Percentiles rank a stretch among this genome's conserved stretches.
Evolutionary conservation across 2,797 vertebrate genomes (phyloP).

Genomic region (Arctocebus calabarensis): DNA sequence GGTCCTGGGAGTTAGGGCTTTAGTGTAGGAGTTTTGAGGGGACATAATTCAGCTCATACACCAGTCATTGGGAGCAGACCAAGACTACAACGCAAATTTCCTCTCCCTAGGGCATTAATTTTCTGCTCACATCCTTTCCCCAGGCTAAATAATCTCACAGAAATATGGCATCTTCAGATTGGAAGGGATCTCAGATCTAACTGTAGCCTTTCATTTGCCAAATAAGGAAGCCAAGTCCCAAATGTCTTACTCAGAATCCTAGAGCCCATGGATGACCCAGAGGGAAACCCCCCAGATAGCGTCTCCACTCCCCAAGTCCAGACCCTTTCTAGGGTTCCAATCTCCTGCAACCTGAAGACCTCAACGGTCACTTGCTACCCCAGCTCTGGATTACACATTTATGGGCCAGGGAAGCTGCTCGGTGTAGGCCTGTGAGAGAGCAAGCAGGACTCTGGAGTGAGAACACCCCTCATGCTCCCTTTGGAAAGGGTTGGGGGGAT

Average conservation of each 20-base stretch:
- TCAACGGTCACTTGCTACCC: neutral
- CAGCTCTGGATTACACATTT: neutral
- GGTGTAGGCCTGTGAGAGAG: neutral
- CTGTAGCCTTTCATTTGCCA: neutral
- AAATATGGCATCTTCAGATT: neutral
- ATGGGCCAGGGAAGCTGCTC: neutral
- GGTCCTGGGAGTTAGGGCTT: neutral
- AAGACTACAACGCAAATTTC: constrained; percentile 73
- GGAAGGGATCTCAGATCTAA: neutral
- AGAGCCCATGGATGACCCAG: neutral
- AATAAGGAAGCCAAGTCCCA: neutral
- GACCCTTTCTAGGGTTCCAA: neutral
- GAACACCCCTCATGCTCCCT: neutral
- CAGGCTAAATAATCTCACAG: neutral
- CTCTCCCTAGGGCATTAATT: constrained; percentile 56
- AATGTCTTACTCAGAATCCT: neutral
- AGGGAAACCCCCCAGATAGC: neutral
- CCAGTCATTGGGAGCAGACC: neutral
- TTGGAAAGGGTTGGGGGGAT: neutral
- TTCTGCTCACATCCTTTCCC: neutral
- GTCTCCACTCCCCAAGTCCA: neutral
- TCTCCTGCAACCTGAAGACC: neutral
- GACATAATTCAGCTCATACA: neutral
- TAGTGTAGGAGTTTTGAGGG: neutral
- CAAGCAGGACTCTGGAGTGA: neutral